Evolutionary conservation across 2,888 invertebrate genomes (phyloP), one percentile per base, ranked within the genome.

Genomic region (Ectropis crepuscularia): DNA sequence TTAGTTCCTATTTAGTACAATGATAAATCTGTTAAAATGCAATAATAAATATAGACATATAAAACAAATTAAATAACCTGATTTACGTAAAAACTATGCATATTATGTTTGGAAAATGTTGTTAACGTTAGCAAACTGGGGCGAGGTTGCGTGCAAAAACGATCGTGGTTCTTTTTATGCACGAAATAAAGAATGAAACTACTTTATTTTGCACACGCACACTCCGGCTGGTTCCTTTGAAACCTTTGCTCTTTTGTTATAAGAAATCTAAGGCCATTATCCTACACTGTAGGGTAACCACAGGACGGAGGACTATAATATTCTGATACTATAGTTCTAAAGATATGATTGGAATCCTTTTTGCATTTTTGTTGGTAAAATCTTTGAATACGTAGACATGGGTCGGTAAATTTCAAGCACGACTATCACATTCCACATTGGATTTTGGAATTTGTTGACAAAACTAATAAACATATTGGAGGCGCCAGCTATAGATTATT

Each of bases 251-350:
- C 64, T 75, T 74, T 59, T 61, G 63, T 64, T 51, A 63, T 68
- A 62, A 67, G 68, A 77, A 78, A 72, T 78, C 69, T 68, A 70
- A 72, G 57, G 61, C 67, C 64, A 69, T 72, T 74, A 71, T 74
- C 57, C 66, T 65, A 58, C 61, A 53, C 55, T 48, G 46, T 72
- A 66, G 65, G 57, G 67, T 61, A 61, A 45, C 75, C 57, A 61
- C 41, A 41, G 16, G 16, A 28, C 16, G 16, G 16, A 28, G 16
- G 16, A 28, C 16, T 28, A 4, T 28, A 28, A n/a, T n/a, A n/a
- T n/a, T 28, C 16, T 1, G 16, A 28, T n/a, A n/a, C n/a, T n/a
- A n/a, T n/a, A n/a, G 16, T 28, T 28, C 16, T 28, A 28, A 28
- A 28, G 16, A 28, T 28, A 28, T 28, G 1, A 28, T 28, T 28